Base-by-base conservation (phyloP, 1,140 invertebrate genomes). In the Achroia grisella region DNA sequence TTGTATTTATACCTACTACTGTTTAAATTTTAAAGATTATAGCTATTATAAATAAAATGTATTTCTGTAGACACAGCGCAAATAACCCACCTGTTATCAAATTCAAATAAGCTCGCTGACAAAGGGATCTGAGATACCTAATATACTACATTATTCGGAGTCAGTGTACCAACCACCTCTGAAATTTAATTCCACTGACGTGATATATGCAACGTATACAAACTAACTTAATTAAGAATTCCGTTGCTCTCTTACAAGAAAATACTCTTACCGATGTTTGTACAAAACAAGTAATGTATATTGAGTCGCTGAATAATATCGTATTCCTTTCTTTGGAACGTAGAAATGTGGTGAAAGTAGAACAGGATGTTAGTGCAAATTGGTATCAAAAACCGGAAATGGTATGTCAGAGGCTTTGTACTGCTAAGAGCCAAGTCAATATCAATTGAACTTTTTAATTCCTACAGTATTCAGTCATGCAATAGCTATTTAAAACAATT, bases 321-420 rank as follows among this genome's bases (percentile, higher is more conserved):
- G 12, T 14, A 4, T 2, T 35, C 12, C 5, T 10, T 35, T 13
- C 14, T 13, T 11, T 10, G 9, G 12, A 10, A 35, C 9, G 12
- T 13, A 9, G n/a, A 13, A 11, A 27, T 14, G 37, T 56, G 40
- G 57, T 55, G 46, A 23, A 29, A 48, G 42, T 31, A 31, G 30
- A 30, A 39, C 61, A 48, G 64, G 61, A 64, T 50, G 58, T 34
- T 39, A 55, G 45, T 48, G 49, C 51, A 64, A 68, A 68, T 64
- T 64, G 62, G 47, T 54, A 59, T 56, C 36, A 52, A 48, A 62
- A 62, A 60, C 52, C 62, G 62, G 62, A 68, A 60, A 64, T 68
- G 46, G 52, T 51, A 48, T 40, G 62, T 51, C 51, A 55, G 45
- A 47, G 36, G 62, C 51, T 52, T 57, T 58, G 51, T 57, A 57